Conservation (phyloP, 2,113 vertebrate genomes). For the Mesembrinibis cayennensis region DNA sequence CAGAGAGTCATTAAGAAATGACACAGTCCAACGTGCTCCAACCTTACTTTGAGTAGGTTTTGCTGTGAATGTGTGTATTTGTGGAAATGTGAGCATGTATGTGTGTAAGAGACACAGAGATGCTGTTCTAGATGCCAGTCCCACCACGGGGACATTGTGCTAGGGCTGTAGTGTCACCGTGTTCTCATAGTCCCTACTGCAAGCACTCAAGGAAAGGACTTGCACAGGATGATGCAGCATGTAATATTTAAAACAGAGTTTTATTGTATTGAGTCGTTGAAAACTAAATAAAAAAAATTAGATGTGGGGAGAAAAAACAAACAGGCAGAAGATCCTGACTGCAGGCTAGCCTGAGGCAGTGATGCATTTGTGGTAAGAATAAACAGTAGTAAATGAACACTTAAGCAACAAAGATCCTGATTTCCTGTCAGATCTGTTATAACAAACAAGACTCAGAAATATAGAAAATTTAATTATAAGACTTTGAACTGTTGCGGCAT, state of each 20-base stretch:
- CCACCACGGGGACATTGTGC: neutral
- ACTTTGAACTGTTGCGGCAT: neutral
- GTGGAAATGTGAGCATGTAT: neutral
- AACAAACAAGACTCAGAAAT: slow-evolving; percentile 7
- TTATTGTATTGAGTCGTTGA: slow-evolving; percentile 9
- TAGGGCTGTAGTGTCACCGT: neutral
- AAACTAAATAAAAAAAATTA: slow-evolving; percentile 44
- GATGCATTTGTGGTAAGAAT: slow-evolving; percentile 48
- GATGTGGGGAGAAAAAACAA: slow-evolving; percentile 1
- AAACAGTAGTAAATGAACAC: slow-evolving; percentile 58
- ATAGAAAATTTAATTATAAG: slow-evolving; percentile 48
- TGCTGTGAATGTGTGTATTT: neutral
- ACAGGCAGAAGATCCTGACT: slow-evolving; percentile 8
- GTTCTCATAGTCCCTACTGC: neutral
- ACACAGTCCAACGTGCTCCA: neutral
- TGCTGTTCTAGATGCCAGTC: neutral
- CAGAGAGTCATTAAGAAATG: neutral
- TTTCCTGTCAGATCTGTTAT: slow-evolving; percentile 57
- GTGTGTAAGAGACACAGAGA: neutral
- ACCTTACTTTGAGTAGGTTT: neutral
- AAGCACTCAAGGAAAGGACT: neutral
- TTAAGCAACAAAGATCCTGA: slow-evolving; percentile 50
- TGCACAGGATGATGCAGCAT: neutral
- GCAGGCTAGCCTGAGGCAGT: slow-evolving; percentile 26
- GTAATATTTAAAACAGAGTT: neutral